These are phyloP conservation scores for Sarcophaga bullata DNA, from an alignment of 1,140 invertebrate genomes.

Conservation along the genomic window DNA sequence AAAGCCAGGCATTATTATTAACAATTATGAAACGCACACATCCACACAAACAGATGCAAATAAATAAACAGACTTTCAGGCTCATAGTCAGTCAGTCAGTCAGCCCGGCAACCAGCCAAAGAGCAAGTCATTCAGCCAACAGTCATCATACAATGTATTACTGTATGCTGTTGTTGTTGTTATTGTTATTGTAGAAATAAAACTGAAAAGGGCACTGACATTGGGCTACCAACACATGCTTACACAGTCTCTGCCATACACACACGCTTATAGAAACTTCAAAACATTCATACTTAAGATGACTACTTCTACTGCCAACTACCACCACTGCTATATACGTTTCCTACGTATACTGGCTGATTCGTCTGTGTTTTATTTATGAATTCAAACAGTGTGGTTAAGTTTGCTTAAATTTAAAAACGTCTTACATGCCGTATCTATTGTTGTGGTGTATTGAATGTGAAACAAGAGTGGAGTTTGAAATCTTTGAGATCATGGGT, in stretches of 20 bases:
- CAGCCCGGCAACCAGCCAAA: no score
- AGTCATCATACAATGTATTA: no score
- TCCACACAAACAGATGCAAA: no score
- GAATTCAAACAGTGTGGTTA: background rate
- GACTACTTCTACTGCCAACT: background rate
- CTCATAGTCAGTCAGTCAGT: no score
- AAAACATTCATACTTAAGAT: background rate
- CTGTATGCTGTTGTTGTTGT: background rate
- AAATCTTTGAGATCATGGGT: no score
- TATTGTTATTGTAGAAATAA: background rate
- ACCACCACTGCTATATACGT: background rate
- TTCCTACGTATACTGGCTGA: background rate
- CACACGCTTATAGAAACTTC: background rate
- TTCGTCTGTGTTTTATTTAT: background rate
- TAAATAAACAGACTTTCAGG: no score
- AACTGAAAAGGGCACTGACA: conserved; percentile 33
- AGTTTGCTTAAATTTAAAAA: background rate
- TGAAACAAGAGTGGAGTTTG: no score
- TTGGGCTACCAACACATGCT: conserved; percentile 1
- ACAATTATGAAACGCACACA: no score
- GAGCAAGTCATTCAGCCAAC: no score
- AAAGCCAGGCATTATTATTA: no score
- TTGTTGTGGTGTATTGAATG: no score
- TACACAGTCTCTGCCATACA: background rate
- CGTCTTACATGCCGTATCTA: no score